Evolutionary conservation across 2,888 invertebrate species (phyloP), one percentile per base, ranked within the genome.

Genomic region (Epistrophella euchroma): DNA sequence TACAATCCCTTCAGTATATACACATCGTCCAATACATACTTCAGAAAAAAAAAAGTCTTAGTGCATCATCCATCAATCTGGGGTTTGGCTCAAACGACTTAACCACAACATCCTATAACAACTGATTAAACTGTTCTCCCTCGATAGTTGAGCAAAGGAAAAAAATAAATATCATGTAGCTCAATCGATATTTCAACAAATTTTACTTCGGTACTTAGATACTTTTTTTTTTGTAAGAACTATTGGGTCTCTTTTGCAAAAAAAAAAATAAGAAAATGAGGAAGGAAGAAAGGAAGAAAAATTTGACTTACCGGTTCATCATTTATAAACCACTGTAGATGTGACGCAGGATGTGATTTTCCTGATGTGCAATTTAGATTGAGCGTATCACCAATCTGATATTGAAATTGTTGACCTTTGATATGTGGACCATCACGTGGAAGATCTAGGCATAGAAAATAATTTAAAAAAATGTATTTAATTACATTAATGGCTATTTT

Each of bases 301-400:
- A 62, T 47, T 70, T 35, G 74, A 92, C 91, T 91, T 93, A 96
- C 96, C 95, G 95, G 94, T 92, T 96, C 94, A 89, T 96, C 96
- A 90, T 96, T 96, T 90, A 96, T 96, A 92, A 95, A 96, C 96
- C 96, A 96, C 90, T 95, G 95, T 32, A 96, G 94, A 87, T 95
- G 93, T 25, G 96, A 96, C 22, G 96, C 95, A 37, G 96, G 96
- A 91, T 95, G 95, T 82, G 96, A 96, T 90, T 95, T 94, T 55
- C 96, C 96, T 52, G 96, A 96, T 47, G 96, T 96, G 92, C 96
- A 96, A 92, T 96, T 96, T 88, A 96, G 93, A 91, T 95, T 95
- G 89, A 96, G 93, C 87, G 94, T 94, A 91, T 96, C 96, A 47
- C 96, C 96, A 91, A 95, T 95, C 92, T 96, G 95, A 90, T 96